Evolutionary conservation across 2,888 invertebrate species (phyloP), one percentile per base, ranked within the genome.

Genomic region (Nymphalis polychloros): DNA sequence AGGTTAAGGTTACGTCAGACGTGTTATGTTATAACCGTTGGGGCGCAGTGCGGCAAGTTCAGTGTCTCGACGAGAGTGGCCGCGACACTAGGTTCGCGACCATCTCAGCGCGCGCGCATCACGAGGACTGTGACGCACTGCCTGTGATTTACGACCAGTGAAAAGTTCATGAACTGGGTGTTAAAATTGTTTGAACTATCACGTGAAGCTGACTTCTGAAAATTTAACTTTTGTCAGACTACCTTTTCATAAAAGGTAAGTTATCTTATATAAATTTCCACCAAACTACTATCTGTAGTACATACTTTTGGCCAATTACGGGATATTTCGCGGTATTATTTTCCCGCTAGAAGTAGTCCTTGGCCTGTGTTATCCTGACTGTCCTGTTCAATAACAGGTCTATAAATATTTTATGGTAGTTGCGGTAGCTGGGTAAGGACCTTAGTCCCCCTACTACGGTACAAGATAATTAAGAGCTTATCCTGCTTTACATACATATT

Each of bases 1-100:
- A 92, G 92, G 92, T 92, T 92, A 92, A 92, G 92, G 92, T 92
- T 92, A 92, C 92, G 92, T 92, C 92, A 92, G 92, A 91, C 90
- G 87, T 92, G 92, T 92, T 92, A 92, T 92, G 92, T 92, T 92
- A 92, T 92, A 92, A 92, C 92, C 92, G 92, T 91, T 90, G 92
- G 89, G 91, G 88, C 90, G 89, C 90, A 86, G 89, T 87, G 84
- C 83, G 82, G 86, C 92, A 91, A 92, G 92, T 92, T 92, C 92
- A 92, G 92, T 92, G 92, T 92, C 92, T 91, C 89, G 91, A 87
- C 81, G 91, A 88, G 89, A 87, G 90, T 89, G 90, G 92, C 89
- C 90, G 90, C 91, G 92, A 88, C 87, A 90, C 88, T 84, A 85
- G 83, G 85, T 83, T 84, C 87, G 88, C 82, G 86, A 88, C 82